phyloP scores from a whole-genome alignment of 2,888 invertebrate genomes.

The Panzeria rudis region DNA sequence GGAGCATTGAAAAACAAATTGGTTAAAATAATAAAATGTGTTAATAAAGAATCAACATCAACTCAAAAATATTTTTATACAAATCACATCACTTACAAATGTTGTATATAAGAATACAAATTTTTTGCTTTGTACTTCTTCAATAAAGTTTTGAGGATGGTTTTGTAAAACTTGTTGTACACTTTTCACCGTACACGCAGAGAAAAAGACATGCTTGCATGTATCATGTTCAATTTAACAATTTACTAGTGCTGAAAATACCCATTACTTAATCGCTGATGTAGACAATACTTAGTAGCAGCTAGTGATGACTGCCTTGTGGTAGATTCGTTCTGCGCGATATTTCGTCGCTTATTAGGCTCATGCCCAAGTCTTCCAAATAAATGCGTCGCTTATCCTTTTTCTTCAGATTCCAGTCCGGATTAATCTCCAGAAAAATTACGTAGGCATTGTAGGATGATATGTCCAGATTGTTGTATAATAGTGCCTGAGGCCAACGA shows the following conservation, averaged over 20 bases:
- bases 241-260: no score
- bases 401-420: no score
- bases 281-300: no score
- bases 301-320: background rate
- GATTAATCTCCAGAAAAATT: background rate
- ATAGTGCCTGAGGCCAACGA: no score
- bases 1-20: conserved; percentile 52
- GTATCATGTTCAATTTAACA: no score
- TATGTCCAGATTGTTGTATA: no score
- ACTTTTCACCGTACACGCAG: no score
- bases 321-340: background rate
- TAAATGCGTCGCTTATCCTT: no score
- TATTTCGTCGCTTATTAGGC: background rate
- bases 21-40: conserved; percentile 66
- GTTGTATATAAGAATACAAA: background rate
- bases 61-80: conserved; percentile 10
- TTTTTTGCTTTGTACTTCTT: background rate
- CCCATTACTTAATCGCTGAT: no score
- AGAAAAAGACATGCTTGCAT: no score
- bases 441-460: no score
- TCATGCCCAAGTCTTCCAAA: background rate
- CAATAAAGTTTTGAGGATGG: background rate
- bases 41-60: conserved; percentile 51
- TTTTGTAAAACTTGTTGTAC: no score
- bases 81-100: conserved; percentile 10